Evolutionary conservation across 1,140 invertebrate species (phyloP), one percentile per base, ranked within the genome.

Genomic region (Lanistes nyassanus): DNA sequence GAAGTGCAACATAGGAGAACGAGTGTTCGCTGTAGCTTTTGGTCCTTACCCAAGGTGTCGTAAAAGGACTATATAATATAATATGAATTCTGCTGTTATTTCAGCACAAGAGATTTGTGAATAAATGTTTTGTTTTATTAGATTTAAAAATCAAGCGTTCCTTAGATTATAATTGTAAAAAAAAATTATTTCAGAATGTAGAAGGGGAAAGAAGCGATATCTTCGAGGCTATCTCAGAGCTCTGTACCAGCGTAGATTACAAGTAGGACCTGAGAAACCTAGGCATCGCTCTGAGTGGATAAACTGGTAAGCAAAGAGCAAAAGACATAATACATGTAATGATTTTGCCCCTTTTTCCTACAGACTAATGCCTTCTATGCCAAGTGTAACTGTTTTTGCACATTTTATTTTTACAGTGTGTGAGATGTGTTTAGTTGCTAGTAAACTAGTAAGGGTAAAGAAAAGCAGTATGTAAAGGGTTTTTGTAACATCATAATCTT

Each of bases 201-300:
- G n/a, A n/a, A 75, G 74, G 31, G 60, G 60, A 47, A 58, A 74
- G 23, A 60, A 69, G 19, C 53, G 64, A 26, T 71, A 66, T 13
- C 21, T 31, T n/a, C 47, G 56, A 29, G 37, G 29, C n/a, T 78
- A 75, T 56, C 68, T 78, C 16, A 70, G 55, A 53, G 75, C 79
- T 42, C 55, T 85, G 42, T 87, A 85, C 66, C 79, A 76, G 26
- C 77, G 79, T 62, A 77, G 86, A 72, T 36, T 81, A 23, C 51
- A 75, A 21, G 76, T 78, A 62, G 86, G 86, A 26, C 86, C 86
- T 34, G 86, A 86, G 53, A 81, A 80, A n/a, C 77, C 79, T 42
- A 75, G 85, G 66, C 80, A 80, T 31, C 74, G 83, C 72, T 88
- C 86, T 58, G 81, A 80, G 56, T 88, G 78, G 79, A 79, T 83